Evolutionary conservation across 2,888 invertebrate genomes (phyloP).

Genomic region (Phalera bucephala): DNA sequence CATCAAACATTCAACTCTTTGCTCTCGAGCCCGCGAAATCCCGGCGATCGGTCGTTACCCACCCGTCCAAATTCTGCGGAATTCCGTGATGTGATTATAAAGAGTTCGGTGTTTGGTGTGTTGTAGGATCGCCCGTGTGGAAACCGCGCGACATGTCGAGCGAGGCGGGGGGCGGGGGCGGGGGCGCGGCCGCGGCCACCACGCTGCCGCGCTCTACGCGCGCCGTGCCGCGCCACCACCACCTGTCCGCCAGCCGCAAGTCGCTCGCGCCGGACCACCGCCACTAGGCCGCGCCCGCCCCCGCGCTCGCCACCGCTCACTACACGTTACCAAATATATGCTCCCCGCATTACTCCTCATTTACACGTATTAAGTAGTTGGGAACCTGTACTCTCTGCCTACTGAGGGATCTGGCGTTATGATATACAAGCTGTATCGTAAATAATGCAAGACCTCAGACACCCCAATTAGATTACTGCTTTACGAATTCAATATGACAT

Average conservation of each 20-base stretch:
- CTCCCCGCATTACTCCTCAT: too few relatives aligned
- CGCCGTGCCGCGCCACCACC: slow-evolving; percentile 28
- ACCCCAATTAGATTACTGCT: too few relatives aligned
- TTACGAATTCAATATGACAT: too few relatives aligned
- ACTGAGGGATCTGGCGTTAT: too few relatives aligned
- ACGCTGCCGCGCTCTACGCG: slow-evolving; percentile 45
- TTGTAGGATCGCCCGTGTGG: slow-evolving; percentile 99
- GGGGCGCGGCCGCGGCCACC: slow-evolving; percentile 57
- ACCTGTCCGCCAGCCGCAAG: slow-evolving; percentile 80
- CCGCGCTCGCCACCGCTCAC: slow-evolving; percentile 47
- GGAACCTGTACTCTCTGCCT: too few relatives aligned
- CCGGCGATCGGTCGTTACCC: slow-evolving; percentile 58
- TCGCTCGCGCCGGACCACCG: slow-evolving; percentile 78
- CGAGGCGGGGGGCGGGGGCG: slow-evolving; percentile 67
- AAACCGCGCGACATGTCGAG: slow-evolving; percentile 95
- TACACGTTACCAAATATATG: slow-evolving; percentile 7
- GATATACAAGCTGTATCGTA: too few relatives aligned
- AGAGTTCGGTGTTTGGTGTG: slow-evolving; percentile 85
- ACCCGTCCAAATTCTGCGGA: slow-evolving; percentile 57
- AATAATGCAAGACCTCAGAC: too few relatives aligned
- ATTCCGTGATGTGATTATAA: slow-evolving; percentile 53
- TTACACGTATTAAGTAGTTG: too few relatives aligned
- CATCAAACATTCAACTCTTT: slow-evolving; percentile 85
- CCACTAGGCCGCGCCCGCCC: slow-evolving; percentile 57
- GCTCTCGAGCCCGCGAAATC: slow-evolving; percentile 57